Conservation (phyloP, 2,888 invertebrate genomes). For the Steinernema scapterisci region DNA sequence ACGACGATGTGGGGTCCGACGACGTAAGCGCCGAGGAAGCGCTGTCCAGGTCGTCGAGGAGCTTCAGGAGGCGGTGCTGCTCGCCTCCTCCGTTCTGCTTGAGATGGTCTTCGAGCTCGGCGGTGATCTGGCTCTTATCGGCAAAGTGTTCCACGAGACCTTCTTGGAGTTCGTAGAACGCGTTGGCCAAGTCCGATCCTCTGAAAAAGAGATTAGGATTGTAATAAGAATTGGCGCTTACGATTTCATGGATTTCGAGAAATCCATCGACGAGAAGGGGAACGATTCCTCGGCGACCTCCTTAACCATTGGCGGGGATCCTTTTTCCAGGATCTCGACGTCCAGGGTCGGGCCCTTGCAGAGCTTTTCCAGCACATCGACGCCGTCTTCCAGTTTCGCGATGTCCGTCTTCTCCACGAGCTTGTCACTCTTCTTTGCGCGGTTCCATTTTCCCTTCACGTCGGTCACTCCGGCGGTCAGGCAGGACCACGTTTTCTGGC, state of each 20-base stretch:
- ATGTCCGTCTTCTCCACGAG: not conserved
- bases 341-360: too few species aligned
- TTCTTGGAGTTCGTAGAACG: conserved; percentile 17
- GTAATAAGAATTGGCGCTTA: not conserved
- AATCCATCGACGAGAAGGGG: not conserved
- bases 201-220: not conserved
- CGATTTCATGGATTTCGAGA: conserved; percentile 4
- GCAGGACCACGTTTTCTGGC: not conserved
- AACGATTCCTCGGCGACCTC: not conserved
- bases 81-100: not conserved
- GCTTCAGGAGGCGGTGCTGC: not conserved
- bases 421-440: not conserved
- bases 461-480: not conserved
- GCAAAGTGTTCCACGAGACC: not conserved
- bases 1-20: too few species aligned
- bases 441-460: not conserved
- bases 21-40: not conserved
- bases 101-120: conserved; percentile 8
- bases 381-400: conserved; percentile 15
- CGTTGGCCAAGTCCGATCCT: not conserved
- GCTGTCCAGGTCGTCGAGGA: conserved; percentile 21
- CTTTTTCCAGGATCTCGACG: not conserved
- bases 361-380: not conserved
- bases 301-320: not conserved
- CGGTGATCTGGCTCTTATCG: conserved; percentile 22